Evolutionary conservation across 2,113 vertebrate species (phyloP).

Genomic region (Apteryx mantelli): DNA sequence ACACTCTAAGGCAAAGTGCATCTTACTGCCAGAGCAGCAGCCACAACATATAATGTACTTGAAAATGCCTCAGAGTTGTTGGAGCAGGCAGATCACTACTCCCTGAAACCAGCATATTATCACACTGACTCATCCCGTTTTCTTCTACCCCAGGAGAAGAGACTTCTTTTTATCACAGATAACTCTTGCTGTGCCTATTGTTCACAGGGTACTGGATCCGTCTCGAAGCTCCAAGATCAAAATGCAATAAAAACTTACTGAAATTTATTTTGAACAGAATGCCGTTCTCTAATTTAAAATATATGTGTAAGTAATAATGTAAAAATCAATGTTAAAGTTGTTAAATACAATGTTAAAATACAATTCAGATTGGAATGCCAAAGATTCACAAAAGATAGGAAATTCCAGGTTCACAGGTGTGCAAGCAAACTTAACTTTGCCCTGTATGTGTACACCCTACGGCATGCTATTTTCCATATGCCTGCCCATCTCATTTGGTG

Average conservation of each 20-base stretch:
- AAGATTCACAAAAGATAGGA: not conserved
- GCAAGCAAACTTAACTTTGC: not conserved
- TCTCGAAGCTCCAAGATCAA: not conserved
- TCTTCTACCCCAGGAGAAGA: not conserved
- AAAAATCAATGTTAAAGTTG: not conserved
- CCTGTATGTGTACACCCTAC: not conserved
- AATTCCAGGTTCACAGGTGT: not conserved
- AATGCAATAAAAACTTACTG: not conserved
- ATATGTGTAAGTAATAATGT: not conserved
- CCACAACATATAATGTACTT: not conserved
- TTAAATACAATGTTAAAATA: not conserved
- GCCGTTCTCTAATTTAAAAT: not conserved
- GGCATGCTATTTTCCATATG: not conserved
- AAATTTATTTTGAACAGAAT: not conserved
- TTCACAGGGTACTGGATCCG: not conserved
- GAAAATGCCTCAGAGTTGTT: constrained; percentile 30
- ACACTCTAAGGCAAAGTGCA: constrained; percentile 12
- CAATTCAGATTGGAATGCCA: not conserved
- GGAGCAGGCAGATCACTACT: constrained; percentile 16
- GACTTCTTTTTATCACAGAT: not conserved
- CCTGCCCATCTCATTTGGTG: not conserved
- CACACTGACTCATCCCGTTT: constrained; percentile 31
- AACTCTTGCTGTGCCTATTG: not conserved
- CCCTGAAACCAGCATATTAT: constrained; percentile 22
- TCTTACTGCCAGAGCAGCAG: constrained; percentile 36